phyloP scores from a whole-genome alignment of 2,888 invertebrate species.

The Pharmacophagus antenor region DNA sequence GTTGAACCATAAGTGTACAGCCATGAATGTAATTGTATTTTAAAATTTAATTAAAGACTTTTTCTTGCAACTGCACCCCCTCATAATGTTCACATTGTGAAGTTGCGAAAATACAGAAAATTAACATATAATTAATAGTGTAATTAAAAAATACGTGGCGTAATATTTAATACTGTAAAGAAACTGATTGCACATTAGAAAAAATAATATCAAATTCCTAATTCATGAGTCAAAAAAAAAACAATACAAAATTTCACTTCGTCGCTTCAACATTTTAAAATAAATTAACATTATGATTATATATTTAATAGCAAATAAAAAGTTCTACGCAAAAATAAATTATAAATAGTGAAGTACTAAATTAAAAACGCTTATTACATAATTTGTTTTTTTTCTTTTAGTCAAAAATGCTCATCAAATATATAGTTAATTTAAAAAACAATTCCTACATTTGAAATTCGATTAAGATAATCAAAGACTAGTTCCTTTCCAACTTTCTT shows the following conservation, averaged over 20 bases:
- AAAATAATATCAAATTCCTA: conserved; percentile 9
- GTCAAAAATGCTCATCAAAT: conserved; percentile 2
- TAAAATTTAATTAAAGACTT: conserved; percentile 3
- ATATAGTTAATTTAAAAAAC: conserved; percentile 5
- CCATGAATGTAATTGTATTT: neutral
- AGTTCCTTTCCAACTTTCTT: conserved; percentile 15
- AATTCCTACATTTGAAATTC: conserved; percentile 11
- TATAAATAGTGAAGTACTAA: neutral
- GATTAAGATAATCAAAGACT: conserved; percentile 21
- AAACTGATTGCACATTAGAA: conserved; percentile 9
- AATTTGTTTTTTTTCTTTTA: neutral
- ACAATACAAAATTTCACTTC: neutral
- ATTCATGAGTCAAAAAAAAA: neutral
- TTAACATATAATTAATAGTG: neutral
- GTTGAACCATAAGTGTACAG: too few species aligned
- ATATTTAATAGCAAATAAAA: neutral
- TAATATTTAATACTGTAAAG: conserved; percentile 25
- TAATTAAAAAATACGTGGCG: conserved; percentile 6
- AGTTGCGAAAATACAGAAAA: neutral
- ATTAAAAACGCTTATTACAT: neutral
- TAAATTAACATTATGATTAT: neutral
- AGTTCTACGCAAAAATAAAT: neutral
- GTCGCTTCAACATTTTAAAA: neutral
- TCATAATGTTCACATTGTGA: neutral
- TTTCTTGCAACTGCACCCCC: conserved; percentile 10